Evolutionary conservation across 2,113 vertebrate species (phyloP), one percentile per base, ranked within the genome.

Genomic region (Gobiocypris rarus): DNA sequence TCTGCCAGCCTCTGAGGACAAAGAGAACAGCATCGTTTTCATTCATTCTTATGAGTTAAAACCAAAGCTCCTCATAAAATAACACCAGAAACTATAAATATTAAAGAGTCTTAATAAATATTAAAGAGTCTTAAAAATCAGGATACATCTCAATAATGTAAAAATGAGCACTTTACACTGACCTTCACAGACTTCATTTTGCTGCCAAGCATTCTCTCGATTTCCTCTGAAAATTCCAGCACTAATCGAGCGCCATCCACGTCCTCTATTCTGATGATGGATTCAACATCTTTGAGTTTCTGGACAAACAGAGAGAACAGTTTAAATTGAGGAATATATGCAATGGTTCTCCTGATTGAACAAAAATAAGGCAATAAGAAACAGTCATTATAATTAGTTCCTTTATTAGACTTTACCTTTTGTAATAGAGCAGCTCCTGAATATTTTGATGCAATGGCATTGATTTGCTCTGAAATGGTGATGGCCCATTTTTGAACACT

Each of bases 121-220:
- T 34, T 34, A 34, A 34, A 19, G 52, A 54, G 28, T 69, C 26
- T 65, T 13, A 38, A 77, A 69, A 69, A 9, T 13, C 4, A n/a
- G 31, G 10, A 58, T 54, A 8, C 14, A 41, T 58, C 31, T 54
- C 9, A 3, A 67, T 14, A 9, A 19, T 10, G 9, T 19, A 19
- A 38, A 17, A 69, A 69, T 0, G 3, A 69, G 24, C 43, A 24
- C 22, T 3, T 50, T 13, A 81, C 17, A 69, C 86, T 90, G 89
- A 99, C 97, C 96, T 97, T 94, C 5, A 98, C 95, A 0, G 97
- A 97, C 89, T 97, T 97, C 17, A 97, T 97, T 89, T 99, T 99
- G 89, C 97, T 96, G 71, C 94, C 94, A 67, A 99, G 92, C 97
- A 98, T 99, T 48, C 89, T 94, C 87, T 98, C 96, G 84, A 99